Base-by-base conservation (phyloP, 2,113 vertebrate genomes). In the Strigops habroptila region DNA sequence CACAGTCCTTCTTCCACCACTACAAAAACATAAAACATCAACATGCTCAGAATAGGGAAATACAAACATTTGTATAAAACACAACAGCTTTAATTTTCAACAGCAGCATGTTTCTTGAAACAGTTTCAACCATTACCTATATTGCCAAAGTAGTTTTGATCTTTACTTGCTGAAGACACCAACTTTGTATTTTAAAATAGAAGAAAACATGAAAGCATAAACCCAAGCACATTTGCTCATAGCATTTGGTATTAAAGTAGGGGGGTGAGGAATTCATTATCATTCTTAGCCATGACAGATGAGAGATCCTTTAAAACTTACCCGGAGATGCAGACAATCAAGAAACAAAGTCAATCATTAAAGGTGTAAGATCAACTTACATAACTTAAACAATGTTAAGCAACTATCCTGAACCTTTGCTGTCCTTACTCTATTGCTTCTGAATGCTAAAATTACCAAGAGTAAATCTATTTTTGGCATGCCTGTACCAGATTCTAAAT, bases 1-100 rank as follows among this genome's bases (percentile, higher is more conserved):
- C 99, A 99, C 16, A 99, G 97, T 89, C 99, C 99, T 97, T 99
- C 99, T 96, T 99, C 99, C 75, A 99, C 98, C 98, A 99, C 99
- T 99, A 98, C 64, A 98, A 96, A 98, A 97, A 86, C 73, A 88
- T 3, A 86, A 93, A 88, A 78, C 3, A 3, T 55, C 82, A 84
- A 77, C 53, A 86, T 12, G 44, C 39, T 94, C 51, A 95, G 74
- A 78, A 91, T 0, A 35, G 30, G 14, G 21, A 68, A 91, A 60
- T 19, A 60, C 27, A 79, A 60, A 62, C 37, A 53, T 52, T 71
- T 64, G 70, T 25, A 85, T 23, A 75, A 84, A 94, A 48, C 7
- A 1, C 7, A 91, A 18, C 24, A 67, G 25, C 22, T 91, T 75
- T n/a, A 3, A 31, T 49, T 90, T 91, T 33, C 57, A 52, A 73